Base-by-base conservation (phyloP, 2,888 invertebrate genomes). In the Dendrolimus houi region DNA sequence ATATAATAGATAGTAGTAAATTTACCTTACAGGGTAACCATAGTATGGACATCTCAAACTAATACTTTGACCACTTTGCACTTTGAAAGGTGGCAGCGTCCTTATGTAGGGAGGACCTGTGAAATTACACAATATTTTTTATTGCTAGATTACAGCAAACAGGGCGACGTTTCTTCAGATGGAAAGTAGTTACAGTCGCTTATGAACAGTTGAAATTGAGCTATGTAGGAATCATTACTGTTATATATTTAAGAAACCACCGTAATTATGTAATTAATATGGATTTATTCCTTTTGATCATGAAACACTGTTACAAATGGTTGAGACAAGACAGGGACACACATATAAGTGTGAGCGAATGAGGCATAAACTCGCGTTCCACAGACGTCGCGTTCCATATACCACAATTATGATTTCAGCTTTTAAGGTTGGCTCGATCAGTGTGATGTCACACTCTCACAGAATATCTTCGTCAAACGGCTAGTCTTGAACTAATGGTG, bases 41-140 rank as follows among this genome's bases (percentile, higher is more conserved):
- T 96, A 95, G 75, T 96, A 96, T 52, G 96, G 96, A 83, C 97
- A 97, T 65, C 93, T 92, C 58, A 97, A 91, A 54, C 92, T 93
- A 62, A 96, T 92, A 74, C 94, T 94, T 68, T 94, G 93, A 40
- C 95, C 95, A 62, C 96, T 96, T 63, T 96, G 95, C 9, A 95
- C 95, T 77, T 96, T 95, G 62, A 95, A 91, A n/a, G 95, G 94
- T 29, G 94, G 94, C 67, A 94, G 91, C 53, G 94, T 93, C 64
- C 95, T 91, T 60, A 95, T 95, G 77, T 94, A 95, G 13, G 95
- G 95, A 13, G 95, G 93, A 62, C 95, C 95, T 95, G 75, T 52
- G 68, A 70, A 65, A 17, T 17, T 0, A 69, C 67, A 62, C 9
- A 47, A 47, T 10, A 47, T 9, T 47, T 47, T 47, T 47, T 47